Conservation (phyloP, 2,113 vertebrate genomes). For the Zosterops lateralis region DNA sequence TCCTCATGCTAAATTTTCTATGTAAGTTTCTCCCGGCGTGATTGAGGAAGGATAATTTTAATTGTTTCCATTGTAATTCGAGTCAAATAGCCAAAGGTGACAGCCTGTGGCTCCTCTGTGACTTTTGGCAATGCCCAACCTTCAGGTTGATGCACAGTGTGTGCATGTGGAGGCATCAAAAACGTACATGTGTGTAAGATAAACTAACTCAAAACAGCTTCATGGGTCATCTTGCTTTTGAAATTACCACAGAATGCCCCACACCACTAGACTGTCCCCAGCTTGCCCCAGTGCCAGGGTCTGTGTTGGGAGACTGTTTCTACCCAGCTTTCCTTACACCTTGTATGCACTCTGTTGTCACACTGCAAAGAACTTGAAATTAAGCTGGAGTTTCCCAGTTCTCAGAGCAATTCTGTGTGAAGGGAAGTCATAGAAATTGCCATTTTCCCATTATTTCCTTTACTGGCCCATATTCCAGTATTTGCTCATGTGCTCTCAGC, state of each 20-base stretch:
- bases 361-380: accelerated
- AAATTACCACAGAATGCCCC: background rate
- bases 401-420: background rate
- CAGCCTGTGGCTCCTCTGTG: background rate
- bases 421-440: background rate
- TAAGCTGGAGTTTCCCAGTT: background rate
- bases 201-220: background rate
- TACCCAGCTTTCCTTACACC: background rate
- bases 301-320: background rate
- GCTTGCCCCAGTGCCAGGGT: background rate
- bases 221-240: background rate
- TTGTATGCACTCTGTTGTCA: background rate
- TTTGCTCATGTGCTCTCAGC: background rate
- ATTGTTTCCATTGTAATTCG: accelerated
- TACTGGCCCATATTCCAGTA: background rate
- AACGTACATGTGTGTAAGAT: background rate
- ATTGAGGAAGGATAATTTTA: background rate
- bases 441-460: background rate
- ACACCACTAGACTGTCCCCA: background rate
- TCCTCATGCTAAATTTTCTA: background rate
- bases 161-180: background rate
- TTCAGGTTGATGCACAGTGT: background rate
- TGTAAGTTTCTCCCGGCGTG: accelerated
- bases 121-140: accelerated
- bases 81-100: background rate